These are phyloP conservation scores for Pseudobourletiella spinata DNA, from an alignment of 1,140 invertebrate species.

Conservation along the genomic window DNA sequence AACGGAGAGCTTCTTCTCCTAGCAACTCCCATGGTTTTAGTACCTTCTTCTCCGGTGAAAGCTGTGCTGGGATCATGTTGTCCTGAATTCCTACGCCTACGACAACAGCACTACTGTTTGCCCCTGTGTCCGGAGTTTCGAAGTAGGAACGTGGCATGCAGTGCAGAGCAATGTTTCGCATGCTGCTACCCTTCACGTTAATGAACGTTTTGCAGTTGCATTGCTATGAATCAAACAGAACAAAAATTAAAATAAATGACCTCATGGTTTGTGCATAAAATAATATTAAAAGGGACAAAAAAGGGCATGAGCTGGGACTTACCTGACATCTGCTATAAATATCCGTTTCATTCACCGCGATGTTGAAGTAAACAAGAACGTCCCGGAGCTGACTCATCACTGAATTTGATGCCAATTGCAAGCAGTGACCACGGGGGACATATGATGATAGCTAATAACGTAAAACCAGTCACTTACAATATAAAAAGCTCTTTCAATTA, in stretches of 20 bases:
- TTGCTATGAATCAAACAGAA: constrained; percentile 1
- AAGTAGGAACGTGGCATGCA: not conserved
- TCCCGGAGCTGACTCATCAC: constrained; percentile 51
- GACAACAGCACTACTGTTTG: not conserved
- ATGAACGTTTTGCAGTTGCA: constrained; percentile 53
- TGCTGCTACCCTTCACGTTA: constrained; percentile 43
- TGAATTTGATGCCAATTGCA: constrained; percentile 42
- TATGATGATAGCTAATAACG: constrained; percentile 44
- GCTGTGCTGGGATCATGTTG: not conserved
- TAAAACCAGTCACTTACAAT: constrained; percentile 5
- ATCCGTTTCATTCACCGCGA: constrained; percentile 50
- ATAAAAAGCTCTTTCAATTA: not conserved
- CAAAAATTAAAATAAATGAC: not conserved
- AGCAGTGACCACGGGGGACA: constrained; percentile 46
- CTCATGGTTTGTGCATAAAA: not conserved
- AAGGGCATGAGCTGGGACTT: too few species aligned
- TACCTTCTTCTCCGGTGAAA: not conserved
- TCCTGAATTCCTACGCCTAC: not conserved
- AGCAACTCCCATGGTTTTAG: constrained; percentile 2
- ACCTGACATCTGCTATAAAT: constrained; percentile 59
- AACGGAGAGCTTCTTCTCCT: not conserved
- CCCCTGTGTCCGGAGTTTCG: not conserved
- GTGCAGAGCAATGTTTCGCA: constrained; percentile 37
- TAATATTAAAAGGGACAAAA: not conserved
- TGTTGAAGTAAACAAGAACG: constrained; percentile 53